Base-by-base conservation (phyloP, 2,113 vertebrate species). In the Leucosticte australis region DNA sequence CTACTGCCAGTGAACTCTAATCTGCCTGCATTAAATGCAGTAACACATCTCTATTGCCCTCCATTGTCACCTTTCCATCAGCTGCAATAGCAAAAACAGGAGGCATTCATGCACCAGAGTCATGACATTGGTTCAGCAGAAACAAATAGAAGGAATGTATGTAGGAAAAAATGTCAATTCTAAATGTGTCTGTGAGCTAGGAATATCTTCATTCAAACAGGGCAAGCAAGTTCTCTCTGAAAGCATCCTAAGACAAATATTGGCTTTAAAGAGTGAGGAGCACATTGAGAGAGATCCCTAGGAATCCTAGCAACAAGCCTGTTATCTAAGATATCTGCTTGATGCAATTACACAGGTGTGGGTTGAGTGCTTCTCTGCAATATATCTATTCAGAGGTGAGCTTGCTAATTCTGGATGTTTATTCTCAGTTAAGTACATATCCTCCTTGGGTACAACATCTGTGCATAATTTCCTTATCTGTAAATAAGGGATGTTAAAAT, bases 291-390 rank as follows among this genome's bases (percentile, higher is more conserved):
- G 33, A 74, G 21, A 71, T 84, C 44, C 77, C 56, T 53, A 82
- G 89, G 89, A 94, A 91, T 94, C 91, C 83, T 94, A 94, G 89
- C 92, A 94, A 84, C 92, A 89, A 41, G 56, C 47, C 68, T 0
- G 33, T 90, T 92, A 91, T 56, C 83, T 23, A 59, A 90, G 47
- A 50, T 81, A 81, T 18, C 9, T 8, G 26, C 79, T 68, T 91
- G 69, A 64, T 68, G 76, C 68, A 89, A 30, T 81, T 89, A 87
- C 73, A 75, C 59, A 78, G 83, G 70, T 84, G 76, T 68, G 47
- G 18, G 31, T 55, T 94, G 83, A 90, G 80, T 92, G 76, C 41
- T 75, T 60, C 47, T 92, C 64, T 90, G 86, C 50, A 81, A n/a
- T 77, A 3, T 55, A 65, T 57, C 79, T 90, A 4, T 83, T 92